phyloP scores from a whole-genome alignment of 2,113 vertebrate genomes.

The Sapayoa aenigma region DNA sequence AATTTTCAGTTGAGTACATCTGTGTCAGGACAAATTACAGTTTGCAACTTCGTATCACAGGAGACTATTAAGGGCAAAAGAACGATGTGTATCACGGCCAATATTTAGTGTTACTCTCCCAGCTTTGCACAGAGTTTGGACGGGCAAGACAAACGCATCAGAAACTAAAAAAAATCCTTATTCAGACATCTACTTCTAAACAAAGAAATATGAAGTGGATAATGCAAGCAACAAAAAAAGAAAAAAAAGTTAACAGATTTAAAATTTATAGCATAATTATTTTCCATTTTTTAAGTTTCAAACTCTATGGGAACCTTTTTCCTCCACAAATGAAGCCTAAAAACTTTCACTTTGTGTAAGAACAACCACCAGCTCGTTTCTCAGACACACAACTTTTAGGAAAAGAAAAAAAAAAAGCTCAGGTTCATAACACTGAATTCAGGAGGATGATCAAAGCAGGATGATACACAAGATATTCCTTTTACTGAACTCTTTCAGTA shows the following conservation, averaged over 20 bases:
- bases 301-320: not conserved
- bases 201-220: not conserved
- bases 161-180: not conserved
- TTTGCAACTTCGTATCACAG: not conserved
- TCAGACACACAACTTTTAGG: not conserved
- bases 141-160: not conserved
- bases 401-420: not conserved
- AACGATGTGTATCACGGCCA: not conserved
- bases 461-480: not conserved
- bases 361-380: not conserved
- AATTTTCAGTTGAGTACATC: not conserved
- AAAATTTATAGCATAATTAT: not conserved
- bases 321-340: not conserved
- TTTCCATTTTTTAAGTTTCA: not conserved
- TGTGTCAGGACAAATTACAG: not conserved
- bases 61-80: not conserved
- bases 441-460: not conserved
- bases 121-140: not conserved
- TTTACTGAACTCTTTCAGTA: not conserved
- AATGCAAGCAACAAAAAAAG: not conserved
- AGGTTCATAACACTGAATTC: not conserved
- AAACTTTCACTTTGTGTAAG: not conserved
- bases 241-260: not conserved
- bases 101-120: not conserved
- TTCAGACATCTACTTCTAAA: not conserved